Evolutionary conservation across 2,113 vertebrate genomes (phyloP), one percentile per base, ranked within the genome.

Genomic region (Lycaon pictus): DNA sequence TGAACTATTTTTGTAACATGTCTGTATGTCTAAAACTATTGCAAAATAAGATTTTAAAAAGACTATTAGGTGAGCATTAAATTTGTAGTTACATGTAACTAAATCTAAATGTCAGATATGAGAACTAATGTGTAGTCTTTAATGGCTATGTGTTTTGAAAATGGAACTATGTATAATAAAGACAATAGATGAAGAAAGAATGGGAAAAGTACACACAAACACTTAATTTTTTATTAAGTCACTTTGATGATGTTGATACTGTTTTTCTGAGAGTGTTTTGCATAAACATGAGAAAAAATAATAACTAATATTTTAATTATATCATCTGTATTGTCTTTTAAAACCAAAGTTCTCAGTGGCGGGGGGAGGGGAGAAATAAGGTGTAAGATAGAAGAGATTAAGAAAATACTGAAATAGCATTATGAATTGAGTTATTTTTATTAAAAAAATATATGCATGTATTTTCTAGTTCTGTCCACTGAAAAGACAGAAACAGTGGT

Each of bases 251-350:
- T 86, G 22, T 3, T 3, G 11, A 0, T 56, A 43, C 29, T 55
- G 74, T 80, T 88, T 35, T 83, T 92, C 55, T 80, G n/a, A 53
- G 79, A 80, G 80, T 20, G 19, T 86, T 85, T 81, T 53, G 0
- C 86, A 15, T 32, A 23, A 71, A 23, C 29, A 55, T 76, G 32
- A 62, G 88, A 62, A 32, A 80, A 63, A 37, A 12, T 17, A 77
- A 2, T 88, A 63, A 71, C 7, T 80, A n/a, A 55, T 71, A 48
- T 19, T 85, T n/a, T 86, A 91, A 69, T 79, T 91, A 10, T 72
- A 56, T 90, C 11, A 37, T 90, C 15, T n/a, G n/a, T 95, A 13
- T 15, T 88, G 15, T 92, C n/a, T 37, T 96, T 89, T 62, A 89
- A 93, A 93, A 93, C 13, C 4, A 77, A 37, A 32, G 43, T 60